Percentiles rank a stretch among this genome's conserved stretches.
Evolutionary conservation across 2,113 vertebrate species (phyloP).

Genomic region (Periophthalmus modestus): DNA sequence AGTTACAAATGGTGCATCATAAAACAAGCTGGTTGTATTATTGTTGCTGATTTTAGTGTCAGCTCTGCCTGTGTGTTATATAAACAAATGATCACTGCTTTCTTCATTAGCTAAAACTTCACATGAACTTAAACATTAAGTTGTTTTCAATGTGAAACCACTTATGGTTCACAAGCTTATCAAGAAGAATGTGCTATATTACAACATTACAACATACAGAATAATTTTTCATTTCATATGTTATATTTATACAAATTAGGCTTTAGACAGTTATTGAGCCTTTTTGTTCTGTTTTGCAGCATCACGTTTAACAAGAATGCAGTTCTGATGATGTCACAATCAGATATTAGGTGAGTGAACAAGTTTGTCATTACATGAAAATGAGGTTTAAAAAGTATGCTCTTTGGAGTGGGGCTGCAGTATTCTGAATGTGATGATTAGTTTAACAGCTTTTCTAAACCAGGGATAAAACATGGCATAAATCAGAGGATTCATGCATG

Average conservation of each 20-base stretch:
- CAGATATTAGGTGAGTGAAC: not conserved
- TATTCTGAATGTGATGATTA: constrained; percentile 57
- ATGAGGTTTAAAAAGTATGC: not conserved
- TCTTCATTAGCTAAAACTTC: too few species aligned
- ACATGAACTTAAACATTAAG: too few species aligned
- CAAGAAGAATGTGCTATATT: too few species aligned
- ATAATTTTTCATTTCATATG: not conserved
- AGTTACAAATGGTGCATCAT: too few species aligned
- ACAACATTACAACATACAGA: not conserved
- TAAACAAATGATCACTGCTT: too few species aligned
- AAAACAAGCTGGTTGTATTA: too few species aligned
- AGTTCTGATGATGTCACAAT: not conserved
- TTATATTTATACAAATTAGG: not conserved
- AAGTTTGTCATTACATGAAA: not conserved
- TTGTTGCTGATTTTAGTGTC: too few species aligned
- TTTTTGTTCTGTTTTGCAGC: not conserved
- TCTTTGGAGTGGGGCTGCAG: constrained; percentile 21
- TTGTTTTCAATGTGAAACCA: too few species aligned
- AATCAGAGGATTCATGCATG: constrained; percentile 53
- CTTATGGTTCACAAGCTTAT: too few species aligned
- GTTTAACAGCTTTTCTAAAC: constrained; percentile 53
- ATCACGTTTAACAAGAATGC: not conserved
- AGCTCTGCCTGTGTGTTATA: too few species aligned
- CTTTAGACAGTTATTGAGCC: not conserved
- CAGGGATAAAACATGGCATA: constrained; percentile 60